These are phyloP conservation scores for Drepanosiphum platanoidis DNA, from an alignment of 2,888 invertebrate genomes.

Conservation along the genomic window DNA sequence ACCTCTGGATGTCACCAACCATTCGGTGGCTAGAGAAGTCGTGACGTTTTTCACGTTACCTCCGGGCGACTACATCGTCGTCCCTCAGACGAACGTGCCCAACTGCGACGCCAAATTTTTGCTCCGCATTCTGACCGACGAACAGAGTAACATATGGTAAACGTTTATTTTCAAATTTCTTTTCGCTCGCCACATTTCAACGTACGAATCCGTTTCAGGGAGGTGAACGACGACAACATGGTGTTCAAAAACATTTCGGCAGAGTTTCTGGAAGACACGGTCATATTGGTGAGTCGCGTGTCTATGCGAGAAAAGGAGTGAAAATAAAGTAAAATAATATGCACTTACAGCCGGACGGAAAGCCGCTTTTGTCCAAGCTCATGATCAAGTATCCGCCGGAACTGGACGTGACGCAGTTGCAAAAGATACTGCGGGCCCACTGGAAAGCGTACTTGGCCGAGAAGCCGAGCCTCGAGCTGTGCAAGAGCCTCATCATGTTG, in stretches of 20 bases:
- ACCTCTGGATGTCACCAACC: slow-evolving; percentile 76
- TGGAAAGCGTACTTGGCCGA: slow-evolving; percentile 72
- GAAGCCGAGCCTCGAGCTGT: slow-evolving; percentile 74
- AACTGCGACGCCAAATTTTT: slow-evolving; percentile 78
- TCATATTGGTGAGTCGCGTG: slow-evolving; percentile 69
- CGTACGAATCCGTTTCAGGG: slow-evolving; percentile 69
- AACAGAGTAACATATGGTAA: slow-evolving; percentile 78
- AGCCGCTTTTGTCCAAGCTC: slow-evolving; percentile 70
- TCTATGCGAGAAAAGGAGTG: too few species aligned
- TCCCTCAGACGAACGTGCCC: slow-evolving; percentile 77
- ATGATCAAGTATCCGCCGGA: slow-evolving; percentile 72
- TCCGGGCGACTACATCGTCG: slow-evolving; percentile 78
- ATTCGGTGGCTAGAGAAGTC: slow-evolving; percentile 75
- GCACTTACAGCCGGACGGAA: slow-evolving; percentile 70
- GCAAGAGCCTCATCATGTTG: slow-evolving; percentile 77
- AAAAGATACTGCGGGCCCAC: slow-evolving; percentile 72
- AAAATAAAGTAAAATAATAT: too few species aligned
- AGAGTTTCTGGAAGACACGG: slow-evolving; percentile 72
- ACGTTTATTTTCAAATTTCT: slow-evolving; percentile 54
- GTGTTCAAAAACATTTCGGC: slow-evolving; percentile 74
- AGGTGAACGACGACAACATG: slow-evolving; percentile 81
- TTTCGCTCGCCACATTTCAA: neutral
- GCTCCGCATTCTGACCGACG: slow-evolving; percentile 77
- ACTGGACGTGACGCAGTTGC: slow-evolving; percentile 73
- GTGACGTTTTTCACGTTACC: slow-evolving; percentile 80